These are phyloP conservation scores for Pterocles gutturalis DNA, from an alignment of 2,113 vertebrate species.

Conservation along the genomic window DNA sequence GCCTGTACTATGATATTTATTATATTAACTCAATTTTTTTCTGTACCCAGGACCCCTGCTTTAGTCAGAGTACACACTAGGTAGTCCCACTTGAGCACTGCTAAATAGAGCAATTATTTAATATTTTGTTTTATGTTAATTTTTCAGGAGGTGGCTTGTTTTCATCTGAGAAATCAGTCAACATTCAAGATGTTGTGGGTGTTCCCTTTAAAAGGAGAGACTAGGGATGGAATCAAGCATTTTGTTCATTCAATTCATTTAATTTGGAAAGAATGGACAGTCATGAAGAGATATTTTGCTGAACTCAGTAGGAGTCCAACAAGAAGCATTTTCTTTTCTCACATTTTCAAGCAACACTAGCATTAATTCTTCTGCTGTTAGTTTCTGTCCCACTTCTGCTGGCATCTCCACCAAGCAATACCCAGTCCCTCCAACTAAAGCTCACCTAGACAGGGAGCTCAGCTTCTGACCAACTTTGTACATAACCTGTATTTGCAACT, in stretches of 20 bases:
- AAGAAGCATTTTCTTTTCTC: neutral
- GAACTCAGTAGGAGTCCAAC: neutral
- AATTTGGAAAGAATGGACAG: neutral
- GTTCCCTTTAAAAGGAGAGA: neutral
- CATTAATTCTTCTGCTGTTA: neutral
- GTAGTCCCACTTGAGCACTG: neutral
- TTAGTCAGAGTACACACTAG: neutral
- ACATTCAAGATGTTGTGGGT: neutral
- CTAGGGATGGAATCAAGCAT: neutral
- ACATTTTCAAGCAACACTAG: neutral
- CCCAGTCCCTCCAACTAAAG: neutral
- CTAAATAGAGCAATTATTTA: neutral
- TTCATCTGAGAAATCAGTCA: neutral
- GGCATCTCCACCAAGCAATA: neutral
- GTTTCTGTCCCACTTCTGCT: neutral
- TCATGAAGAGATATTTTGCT: neutral
- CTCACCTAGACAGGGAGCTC: neutral
- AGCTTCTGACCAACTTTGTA: neutral
- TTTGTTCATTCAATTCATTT: neutral
- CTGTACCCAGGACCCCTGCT: neutral
- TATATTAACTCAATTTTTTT: neutral
- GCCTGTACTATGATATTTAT: neutral
- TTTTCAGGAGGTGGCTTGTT: neutral
- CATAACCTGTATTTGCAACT: neutral
- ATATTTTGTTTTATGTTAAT: neutral